Evolutionary conservation across 1,140 invertebrate species (phyloP).

Genomic region (Solenopsis invicta): DNA sequence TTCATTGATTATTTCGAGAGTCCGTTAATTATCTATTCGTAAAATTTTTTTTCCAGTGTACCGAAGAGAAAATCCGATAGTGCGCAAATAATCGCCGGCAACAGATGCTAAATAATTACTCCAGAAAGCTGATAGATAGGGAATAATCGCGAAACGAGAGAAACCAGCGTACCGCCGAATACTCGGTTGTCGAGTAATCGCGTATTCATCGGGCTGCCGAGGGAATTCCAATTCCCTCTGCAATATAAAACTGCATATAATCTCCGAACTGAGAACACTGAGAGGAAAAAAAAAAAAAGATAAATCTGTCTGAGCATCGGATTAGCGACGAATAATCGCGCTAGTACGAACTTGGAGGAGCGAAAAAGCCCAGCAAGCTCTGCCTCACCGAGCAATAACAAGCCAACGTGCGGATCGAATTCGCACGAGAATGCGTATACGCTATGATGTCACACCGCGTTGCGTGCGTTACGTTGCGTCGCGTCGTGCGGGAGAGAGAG

Average conservation of each 20-base stretch:
- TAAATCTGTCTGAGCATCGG: not conserved
- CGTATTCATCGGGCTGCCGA: not conserved
- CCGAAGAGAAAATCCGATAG: not conserved
- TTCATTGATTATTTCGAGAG: too few relatives aligned
- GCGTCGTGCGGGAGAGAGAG: not conserved
- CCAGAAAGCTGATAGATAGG: not conserved
- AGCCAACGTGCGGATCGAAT: slow-evolving; percentile 12
- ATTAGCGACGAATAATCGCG: not conserved
- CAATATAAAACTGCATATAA: not conserved
- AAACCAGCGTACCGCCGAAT: not conserved
- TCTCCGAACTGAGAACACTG: not conserved
- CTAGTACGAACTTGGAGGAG: not conserved
- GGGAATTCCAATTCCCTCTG: not conserved
- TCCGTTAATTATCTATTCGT: too few relatives aligned
- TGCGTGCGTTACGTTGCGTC: slow-evolving; percentile 44
- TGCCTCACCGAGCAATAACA: not conserved
- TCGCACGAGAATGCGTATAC: slow-evolving; percentile 26
- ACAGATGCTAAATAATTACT: not conserved
- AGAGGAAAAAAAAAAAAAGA: not conserved
- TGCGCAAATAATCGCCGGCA: not conserved
- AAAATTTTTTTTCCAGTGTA: too few relatives aligned
- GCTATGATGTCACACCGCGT: not conserved
- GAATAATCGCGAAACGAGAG: not conserved
- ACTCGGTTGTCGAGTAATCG: not conserved
- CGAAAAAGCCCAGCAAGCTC: not conserved